Conservation (phyloP, 1,140 invertebrate genomes). For the Grapholita molesta region DNA sequence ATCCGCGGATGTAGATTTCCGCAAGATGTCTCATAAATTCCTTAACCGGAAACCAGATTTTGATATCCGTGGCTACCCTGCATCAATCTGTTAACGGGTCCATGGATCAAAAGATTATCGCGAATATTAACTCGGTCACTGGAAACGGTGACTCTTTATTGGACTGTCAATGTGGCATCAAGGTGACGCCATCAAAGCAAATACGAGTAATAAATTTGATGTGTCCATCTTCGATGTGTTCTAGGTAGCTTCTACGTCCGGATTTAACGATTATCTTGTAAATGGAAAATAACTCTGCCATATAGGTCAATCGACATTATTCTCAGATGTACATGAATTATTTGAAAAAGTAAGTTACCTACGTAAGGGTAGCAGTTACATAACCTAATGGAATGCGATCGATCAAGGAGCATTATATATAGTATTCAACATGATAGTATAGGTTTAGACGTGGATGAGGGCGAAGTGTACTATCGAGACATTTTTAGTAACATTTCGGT, state of each 20-base stretch:
- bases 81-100: slow-evolving; percentile 55
- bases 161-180: slow-evolving; percentile 38
- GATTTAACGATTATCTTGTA: background rate
- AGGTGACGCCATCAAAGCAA: slow-evolving; percentile 28
- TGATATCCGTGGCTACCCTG: slow-evolving; percentile 42
- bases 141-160: slow-evolving; percentile 45
- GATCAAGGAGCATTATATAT: too few species aligned
- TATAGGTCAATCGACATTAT: background rate
- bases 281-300: background rate
- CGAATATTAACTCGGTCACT: slow-evolving; percentile 28
- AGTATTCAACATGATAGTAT: too few species aligned
- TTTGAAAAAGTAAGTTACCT: too few species aligned
- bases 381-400: too few species aligned
- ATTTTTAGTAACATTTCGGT: too few species aligned
- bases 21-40: slow-evolving; percentile 51
- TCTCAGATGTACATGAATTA: too few species aligned
- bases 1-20: slow-evolving; percentile 28
- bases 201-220: background rate
- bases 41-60: slow-evolving; percentile 44
- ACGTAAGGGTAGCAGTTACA: too few species aligned
- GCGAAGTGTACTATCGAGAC: too few species aligned
- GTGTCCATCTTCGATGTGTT: background rate
- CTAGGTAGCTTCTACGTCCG: background rate
- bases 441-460: too few species aligned
- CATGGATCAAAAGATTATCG: slow-evolving; percentile 58